Percentiles rank a stretch among this genome's conserved stretches.
Conservation (phyloP, 1,140 invertebrate genomes). For the Drosophila baimaii region DNA sequence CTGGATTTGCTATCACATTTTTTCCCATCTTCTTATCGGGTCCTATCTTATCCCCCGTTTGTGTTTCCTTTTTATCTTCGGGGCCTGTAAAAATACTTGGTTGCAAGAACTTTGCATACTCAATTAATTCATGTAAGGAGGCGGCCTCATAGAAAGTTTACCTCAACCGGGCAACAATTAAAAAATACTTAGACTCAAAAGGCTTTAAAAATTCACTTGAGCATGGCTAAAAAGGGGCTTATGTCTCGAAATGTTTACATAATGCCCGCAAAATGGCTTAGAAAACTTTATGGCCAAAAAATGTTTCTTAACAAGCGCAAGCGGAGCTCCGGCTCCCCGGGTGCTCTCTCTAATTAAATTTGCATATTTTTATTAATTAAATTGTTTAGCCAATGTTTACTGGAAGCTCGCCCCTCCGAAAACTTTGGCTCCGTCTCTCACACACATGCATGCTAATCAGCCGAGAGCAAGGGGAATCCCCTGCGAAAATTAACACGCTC, state of each 20-base stretch:
- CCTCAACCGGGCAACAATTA: slow-evolving; percentile 61
- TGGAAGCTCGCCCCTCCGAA: slow-evolving; percentile 11
- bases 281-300: slow-evolving; percentile 35
- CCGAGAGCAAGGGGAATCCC: slow-evolving; percentile 23
- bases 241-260: slow-evolving; percentile 25
- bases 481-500: slow-evolving; percentile 60
- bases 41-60: neutral
- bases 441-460: slow-evolving; percentile 46
- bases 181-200: slow-evolving; percentile 49
- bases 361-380: slow-evolving; percentile 83
- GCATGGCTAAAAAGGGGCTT: slow-evolving; percentile 40
- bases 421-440: slow-evolving; percentile 13
- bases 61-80: slow-evolving; percentile 27
- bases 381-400: slow-evolving; percentile 71
- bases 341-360: slow-evolving; percentile 66
- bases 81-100: slow-evolving; percentile 17
- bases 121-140: slow-evolving; percentile 61
- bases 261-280: slow-evolving; percentile 28
- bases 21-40: slow-evolving; percentile 1
- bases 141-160: neutral
- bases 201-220: slow-evolving; percentile 40
- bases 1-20: slow-evolving; percentile 28
- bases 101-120: slow-evolving; percentile 48
- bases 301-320: slow-evolving; percentile 37
- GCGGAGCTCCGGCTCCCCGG: neutral